Conservation (phyloP, 2,797 vertebrate genomes). For the Avahi laniger region DNA sequence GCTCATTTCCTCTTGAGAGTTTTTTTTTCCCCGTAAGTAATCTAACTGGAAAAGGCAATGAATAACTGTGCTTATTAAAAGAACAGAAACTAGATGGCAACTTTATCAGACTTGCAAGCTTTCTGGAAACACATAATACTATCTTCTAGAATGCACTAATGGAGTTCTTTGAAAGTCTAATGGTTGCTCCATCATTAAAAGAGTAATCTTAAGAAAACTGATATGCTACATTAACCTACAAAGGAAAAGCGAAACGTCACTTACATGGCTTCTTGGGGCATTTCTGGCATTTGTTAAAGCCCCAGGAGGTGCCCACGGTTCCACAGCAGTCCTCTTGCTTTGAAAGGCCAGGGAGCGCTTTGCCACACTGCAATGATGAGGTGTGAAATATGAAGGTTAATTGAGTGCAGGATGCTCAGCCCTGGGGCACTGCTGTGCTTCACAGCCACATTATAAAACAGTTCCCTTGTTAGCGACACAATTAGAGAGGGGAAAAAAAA, state of each 20-base stretch:
- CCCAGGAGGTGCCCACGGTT: conserved; percentile 97
- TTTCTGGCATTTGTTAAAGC: conserved; percentile 98
- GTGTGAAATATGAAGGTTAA: conserved; percentile 77
- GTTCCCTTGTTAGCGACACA: conserved; percentile 12
- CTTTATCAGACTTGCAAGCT: conserved; percentile 25
- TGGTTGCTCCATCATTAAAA: neutral
- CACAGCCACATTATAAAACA: conserved; percentile 51
- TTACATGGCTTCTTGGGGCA: conserved; percentile 96
- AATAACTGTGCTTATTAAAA: conserved; percentile 49
- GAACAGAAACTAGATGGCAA: neutral
- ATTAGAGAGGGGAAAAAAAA: neutral
- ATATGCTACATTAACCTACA: neutral
- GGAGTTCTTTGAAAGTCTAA: conserved; percentile 35
- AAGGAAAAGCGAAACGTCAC: conserved; percentile 74
- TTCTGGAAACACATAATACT: conserved; percentile 19
- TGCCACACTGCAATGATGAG: conserved; percentile 93
- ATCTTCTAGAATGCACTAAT: neutral
- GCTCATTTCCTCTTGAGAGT: conserved; percentile 59
- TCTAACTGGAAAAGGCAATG: conserved; percentile 55
- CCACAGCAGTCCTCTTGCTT: conserved; percentile 99
- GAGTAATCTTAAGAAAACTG: neutral
- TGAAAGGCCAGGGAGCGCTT: conserved; percentile 96
- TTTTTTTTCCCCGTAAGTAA: neutral
- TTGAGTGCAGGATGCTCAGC: neutral
- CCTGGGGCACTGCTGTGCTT: conserved; percentile 9